A percentile compares a stretch with the other conserved stretches of the same genome.
These are phyloP conservation scores for Trialeurodes vaporariorum DNA, from an alignment of 1,140 invertebrate genomes.

Conservation along the genomic window DNA sequence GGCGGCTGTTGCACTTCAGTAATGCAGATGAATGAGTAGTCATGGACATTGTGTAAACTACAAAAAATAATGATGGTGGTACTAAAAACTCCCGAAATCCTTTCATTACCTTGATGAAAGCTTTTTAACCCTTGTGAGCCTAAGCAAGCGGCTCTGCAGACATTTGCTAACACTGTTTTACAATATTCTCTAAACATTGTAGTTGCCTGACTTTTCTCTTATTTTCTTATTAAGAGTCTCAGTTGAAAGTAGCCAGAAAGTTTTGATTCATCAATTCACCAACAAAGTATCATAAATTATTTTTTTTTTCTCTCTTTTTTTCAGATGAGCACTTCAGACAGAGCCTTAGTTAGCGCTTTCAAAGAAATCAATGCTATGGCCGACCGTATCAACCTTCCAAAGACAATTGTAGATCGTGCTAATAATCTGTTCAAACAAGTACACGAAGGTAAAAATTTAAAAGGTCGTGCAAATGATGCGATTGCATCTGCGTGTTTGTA, in stretches of 20 bases:
- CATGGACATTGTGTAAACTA: too few relatives aligned
- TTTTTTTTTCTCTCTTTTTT: slow-evolving; percentile 20
- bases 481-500: slow-evolving; percentile 98
- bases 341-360: slow-evolving; percentile 89
- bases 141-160: too few relatives aligned
- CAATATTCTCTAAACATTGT: too few relatives aligned
- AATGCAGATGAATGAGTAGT: too few relatives aligned
- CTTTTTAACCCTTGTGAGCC: too few relatives aligned
- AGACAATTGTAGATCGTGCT: slow-evolving; percentile 88
- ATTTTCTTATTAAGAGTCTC: slow-evolving; percentile 1
- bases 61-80: too few relatives aligned
- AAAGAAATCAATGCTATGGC: slow-evolving; percentile 96
- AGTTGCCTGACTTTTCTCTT: slow-evolving; percentile 1
- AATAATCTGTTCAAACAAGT: slow-evolving; percentile 97
- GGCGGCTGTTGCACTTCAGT: background rate
- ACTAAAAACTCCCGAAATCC: too few relatives aligned
- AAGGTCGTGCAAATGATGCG: slow-evolving; percentile 78
- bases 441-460: slow-evolving; percentile 92
- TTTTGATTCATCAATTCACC: too few relatives aligned
- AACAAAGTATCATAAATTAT: background rate
- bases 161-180: too few relatives aligned
- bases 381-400: slow-evolving; percentile 91
- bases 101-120: too few relatives aligned
- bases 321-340: slow-evolving; percentile 79
- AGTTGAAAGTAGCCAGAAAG: background rate